Conservation (phyloP, 1,140 invertebrate species). For the Phocides pigmalion region DNA sequence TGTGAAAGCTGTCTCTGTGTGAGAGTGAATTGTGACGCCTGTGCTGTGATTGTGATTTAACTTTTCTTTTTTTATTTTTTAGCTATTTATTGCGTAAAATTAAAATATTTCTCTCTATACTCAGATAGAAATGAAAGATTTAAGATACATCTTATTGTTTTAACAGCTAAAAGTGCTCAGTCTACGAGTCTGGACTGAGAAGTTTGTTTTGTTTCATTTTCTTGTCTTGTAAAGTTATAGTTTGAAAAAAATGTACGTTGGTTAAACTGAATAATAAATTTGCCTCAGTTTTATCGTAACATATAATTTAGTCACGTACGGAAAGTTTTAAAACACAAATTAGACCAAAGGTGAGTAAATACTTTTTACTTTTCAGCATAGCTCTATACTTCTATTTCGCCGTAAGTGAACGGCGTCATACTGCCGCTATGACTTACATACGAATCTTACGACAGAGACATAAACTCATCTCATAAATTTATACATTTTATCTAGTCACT, state of each 20-base stretch:
- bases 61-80: slow-evolving; percentile 42
- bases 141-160: neutral
- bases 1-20: too few species aligned
- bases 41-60: too few species aligned
- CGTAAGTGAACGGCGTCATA: slow-evolving; percentile 9
- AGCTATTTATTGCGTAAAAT: slow-evolving; percentile 36
- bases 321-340: slow-evolving; percentile 2
- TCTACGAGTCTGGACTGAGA: neutral
- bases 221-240: slow-evolving; percentile 8
- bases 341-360: slow-evolving; percentile 12
- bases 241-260: slow-evolving; percentile 33
- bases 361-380: neutral
- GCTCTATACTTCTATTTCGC: neutral
- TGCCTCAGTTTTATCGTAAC: neutral
- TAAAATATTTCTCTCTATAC: slow-evolving; percentile 9
- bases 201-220: slow-evolving; percentile 23
- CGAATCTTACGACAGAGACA: neutral
- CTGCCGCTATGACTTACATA: neutral
- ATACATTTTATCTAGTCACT: neutral
- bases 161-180: neutral
- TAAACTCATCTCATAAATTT: neutral
- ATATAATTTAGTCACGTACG: neutral
- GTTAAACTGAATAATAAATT: slow-evolving; percentile 10
- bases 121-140: slow-evolving; percentile 18
- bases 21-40: slow-evolving; percentile 24